These are phyloP conservation scores for Euphonia xanthogaster DNA, from an alignment of 2,797 vertebrate genomes.

Conservation along the genomic window DNA sequence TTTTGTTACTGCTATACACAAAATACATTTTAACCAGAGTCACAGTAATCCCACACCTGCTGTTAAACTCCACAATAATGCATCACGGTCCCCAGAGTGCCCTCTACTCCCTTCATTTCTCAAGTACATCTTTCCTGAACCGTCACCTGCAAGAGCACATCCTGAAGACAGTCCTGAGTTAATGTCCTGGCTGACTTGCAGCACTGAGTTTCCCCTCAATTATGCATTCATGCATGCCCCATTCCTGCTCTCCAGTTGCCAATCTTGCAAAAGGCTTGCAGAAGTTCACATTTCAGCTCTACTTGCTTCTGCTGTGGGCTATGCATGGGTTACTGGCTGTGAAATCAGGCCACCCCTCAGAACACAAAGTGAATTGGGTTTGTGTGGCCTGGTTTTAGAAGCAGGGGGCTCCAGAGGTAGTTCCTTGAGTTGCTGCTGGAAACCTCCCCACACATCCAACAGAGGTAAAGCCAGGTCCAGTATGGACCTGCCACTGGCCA, in stretches of 20 bases:
- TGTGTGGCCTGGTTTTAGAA: background rate
- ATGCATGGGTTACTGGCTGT: background rate
- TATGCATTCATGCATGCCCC: background rate
- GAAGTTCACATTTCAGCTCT: background rate
- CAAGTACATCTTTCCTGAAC: background rate
- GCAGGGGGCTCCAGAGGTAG: background rate
- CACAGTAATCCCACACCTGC: background rate
- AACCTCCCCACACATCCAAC: background rate
- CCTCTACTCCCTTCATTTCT: background rate
- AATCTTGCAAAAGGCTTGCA: background rate
- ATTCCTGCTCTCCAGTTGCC: background rate
- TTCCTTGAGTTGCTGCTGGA: background rate
- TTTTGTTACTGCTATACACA: background rate
- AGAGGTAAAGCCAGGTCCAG: background rate
- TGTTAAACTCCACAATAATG: background rate
- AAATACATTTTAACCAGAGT: background rate
- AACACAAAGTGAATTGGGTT: background rate
- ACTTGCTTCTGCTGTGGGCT: fast-evolving
- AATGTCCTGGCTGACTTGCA: background rate
- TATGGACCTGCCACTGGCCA: fast-evolving
- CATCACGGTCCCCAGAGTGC: background rate
- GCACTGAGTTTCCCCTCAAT: background rate
- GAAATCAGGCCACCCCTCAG: background rate
- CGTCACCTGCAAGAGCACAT: background rate
- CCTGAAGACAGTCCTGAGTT: background rate